Evolutionary conservation across 2,888 invertebrate genomes (phyloP).

Genomic region (Aspidiotus rigidus): DNA sequence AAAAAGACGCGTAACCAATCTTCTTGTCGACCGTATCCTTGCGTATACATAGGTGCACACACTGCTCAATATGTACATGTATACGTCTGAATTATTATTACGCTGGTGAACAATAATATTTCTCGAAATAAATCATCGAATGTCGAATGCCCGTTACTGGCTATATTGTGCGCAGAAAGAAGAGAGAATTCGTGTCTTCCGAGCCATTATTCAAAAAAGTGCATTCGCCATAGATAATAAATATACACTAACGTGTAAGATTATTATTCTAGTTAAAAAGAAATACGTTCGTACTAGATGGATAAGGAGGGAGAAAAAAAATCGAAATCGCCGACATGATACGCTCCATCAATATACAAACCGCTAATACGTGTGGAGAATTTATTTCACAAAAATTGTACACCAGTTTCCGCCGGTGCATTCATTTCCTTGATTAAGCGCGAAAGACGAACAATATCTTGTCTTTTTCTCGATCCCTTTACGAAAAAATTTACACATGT

Average conservation of each 20-base stretch:
- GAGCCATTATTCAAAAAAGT: constrained; percentile 25
- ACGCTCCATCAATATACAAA: constrained; percentile 21
- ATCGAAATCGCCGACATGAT: constrained; percentile 21
- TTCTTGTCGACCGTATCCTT: constrained; percentile 25
- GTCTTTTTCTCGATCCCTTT: background rate
- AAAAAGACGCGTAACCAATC: constrained; percentile 33
- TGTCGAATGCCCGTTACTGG: constrained; percentile 33
- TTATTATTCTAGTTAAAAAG: constrained; percentile 28
- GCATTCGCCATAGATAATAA: constrained; percentile 24
- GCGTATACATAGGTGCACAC: constrained; percentile 15
- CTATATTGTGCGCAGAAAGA: constrained; percentile 6
- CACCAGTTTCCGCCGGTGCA: background rate
- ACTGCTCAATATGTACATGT: too few species aligned
- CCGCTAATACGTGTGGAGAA: constrained; percentile 28
- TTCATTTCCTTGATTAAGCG: background rate
- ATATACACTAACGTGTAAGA: constrained; percentile 15
- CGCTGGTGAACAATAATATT: constrained; percentile 28
- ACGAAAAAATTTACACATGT: background rate
- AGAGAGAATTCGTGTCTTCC: constrained; percentile 28
- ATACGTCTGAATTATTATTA: background rate
- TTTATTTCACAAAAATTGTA: constrained; percentile 8
- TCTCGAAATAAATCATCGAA: constrained; percentile 31
- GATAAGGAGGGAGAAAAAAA: background rate
- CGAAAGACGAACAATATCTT: background rate
- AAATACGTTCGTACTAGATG: constrained; percentile 20